Conservation (phyloP, 2,888 invertebrate species). For the Coelinius sp. region DNA sequence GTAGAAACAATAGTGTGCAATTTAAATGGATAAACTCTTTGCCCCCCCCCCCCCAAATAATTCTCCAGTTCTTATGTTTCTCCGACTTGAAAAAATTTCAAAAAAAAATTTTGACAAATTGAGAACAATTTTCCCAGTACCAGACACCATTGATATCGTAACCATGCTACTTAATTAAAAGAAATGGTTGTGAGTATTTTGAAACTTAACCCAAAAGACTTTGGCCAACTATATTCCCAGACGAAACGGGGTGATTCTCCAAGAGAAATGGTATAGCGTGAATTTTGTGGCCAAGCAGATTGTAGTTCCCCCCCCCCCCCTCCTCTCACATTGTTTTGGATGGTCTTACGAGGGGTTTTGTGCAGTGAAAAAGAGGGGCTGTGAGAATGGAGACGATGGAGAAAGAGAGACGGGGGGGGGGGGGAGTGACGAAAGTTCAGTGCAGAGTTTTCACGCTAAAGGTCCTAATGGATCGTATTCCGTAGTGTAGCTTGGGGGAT, state of each 20-base stretch:
- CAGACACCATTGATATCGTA: conserved; percentile 16
- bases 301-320: conserved; percentile 3
- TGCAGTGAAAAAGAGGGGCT: not conserved
- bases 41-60: too few relatives aligned
- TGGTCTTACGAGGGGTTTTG: conserved; percentile 15
- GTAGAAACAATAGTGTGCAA: too few relatives aligned
- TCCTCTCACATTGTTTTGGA: conserved; percentile 21
- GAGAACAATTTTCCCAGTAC: too few relatives aligned
- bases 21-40: too few relatives aligned
- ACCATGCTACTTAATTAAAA: conserved; percentile 18
- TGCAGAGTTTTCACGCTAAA: conserved; percentile 61
- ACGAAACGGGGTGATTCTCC: conserved; percentile 33
- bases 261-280: conserved; percentile 28
- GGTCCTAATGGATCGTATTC: conserved; percentile 67
- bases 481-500: conserved; percentile 6
- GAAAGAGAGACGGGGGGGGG: conserved; percentile 45
- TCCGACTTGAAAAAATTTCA: too few relatives aligned
- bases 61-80: too few relatives aligned
- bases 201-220: conserved; percentile 1
- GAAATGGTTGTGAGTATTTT: conserved; percentile 5
- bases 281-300: conserved; percentile 33
- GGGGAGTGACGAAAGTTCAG: conserved; percentile 58
- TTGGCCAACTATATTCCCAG: conserved; percentile 8
- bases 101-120: not conserved
- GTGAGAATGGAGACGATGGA: conserved; percentile 10